Base-by-base conservation (phyloP, 2,888 invertebrate genomes). In the Stenchaetothrips biformis region DNA sequence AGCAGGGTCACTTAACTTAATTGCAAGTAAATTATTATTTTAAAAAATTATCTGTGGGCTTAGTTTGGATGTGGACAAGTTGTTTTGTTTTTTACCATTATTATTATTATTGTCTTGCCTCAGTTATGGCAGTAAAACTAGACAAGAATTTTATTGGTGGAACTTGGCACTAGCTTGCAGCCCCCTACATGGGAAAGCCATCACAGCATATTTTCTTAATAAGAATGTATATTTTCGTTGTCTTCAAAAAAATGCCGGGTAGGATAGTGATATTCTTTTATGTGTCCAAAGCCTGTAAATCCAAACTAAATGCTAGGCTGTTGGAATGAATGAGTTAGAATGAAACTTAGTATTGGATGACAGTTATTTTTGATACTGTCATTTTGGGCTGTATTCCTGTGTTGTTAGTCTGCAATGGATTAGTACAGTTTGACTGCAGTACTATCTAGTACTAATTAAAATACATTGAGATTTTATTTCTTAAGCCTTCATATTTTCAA, bases 1-100 rank as follows among this genome's bases (percentile, higher is more conserved):
- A 74, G 67, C 67, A 74, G 67, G 67, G 67, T 74, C 67, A 74
- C 67, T 74, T 74, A 74, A 74, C 67, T 74, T 74, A 74, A 74
- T 74, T 74, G 25, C 67, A 74, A 74, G 67, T 74, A 25, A 25
- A 18, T 18, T 18, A 18, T 53, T 53, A 53, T 18, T 18, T 53
- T 11, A 9, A 53, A 53, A 53, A 4, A 18, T 53, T 53, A 1
- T 53, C 53, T 11, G 16, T 18, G 53, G 53, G 13, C 16, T 53
- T 13, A 0, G 53, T 53, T 53, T 53, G 53, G 13, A 18, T 53
- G 0, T 13, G 53, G 13, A 53, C 13, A 53, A 13, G 53, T 9
- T 13, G 13, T 59, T 59, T 59, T 59, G 7, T 59, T 13, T 18
- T 18, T 59, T 16, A n/a, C 18, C 13, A 59, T 1, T n/a, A n/a